phyloP scores from a whole-genome alignment of 2,113 vertebrate species.

The Microtus oregoni region DNA sequence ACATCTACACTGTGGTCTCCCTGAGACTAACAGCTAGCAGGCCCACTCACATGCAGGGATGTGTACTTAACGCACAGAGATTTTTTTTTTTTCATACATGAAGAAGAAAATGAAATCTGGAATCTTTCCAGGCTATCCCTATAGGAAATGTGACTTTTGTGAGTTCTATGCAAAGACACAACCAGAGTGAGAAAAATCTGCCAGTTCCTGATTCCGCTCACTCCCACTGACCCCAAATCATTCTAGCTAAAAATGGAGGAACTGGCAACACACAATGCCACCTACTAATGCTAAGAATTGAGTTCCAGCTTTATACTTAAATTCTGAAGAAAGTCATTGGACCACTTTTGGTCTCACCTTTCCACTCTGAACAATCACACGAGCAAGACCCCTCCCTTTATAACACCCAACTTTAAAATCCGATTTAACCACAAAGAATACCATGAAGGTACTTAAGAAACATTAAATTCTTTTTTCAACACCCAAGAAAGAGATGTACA shows the following conservation, averaged over 20 bases:
- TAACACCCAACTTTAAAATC: slow-evolving; percentile 1
- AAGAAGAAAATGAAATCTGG: slow-evolving; percentile 20
- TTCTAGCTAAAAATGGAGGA: background rate
- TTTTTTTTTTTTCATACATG: background rate
- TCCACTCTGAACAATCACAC: background rate
- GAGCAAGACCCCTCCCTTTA: background rate
- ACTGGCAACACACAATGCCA: background rate
- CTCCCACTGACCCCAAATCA: background rate
- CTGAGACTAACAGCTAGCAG: slow-evolving; percentile 22
- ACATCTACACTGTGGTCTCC: slow-evolving; percentile 12
- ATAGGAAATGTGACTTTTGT: background rate
- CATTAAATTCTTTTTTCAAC: background rate
- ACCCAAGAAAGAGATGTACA: background rate
- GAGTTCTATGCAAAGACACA: slow-evolving; percentile 17
- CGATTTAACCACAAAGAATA: background rate
- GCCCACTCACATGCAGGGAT: background rate
- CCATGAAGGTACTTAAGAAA: background rate
- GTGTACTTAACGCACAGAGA: background rate
- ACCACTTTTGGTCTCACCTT: background rate
- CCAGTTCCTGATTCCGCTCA: background rate
- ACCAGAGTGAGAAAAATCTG: slow-evolving; percentile 36
- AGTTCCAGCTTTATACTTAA: background rate
- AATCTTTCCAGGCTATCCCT: background rate
- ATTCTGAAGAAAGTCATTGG: background rate
- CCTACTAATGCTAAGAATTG: background rate